Conservation (phyloP, 2,888 invertebrate species). For the Drosophila prolongata region DNA sequence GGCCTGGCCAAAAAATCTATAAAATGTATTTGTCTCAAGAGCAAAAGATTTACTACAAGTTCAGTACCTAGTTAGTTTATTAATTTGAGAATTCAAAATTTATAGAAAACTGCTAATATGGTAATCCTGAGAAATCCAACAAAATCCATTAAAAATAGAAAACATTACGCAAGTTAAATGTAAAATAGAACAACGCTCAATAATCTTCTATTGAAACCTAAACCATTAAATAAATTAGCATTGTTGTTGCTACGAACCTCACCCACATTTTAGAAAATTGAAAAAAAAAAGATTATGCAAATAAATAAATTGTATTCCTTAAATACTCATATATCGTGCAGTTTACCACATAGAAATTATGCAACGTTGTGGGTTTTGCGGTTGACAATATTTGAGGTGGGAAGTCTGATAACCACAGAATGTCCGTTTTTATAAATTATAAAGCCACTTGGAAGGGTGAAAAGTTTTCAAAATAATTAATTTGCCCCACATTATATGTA, state of each 20-base stretch:
- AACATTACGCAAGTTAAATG: no score
- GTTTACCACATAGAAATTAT: slow-evolving; percentile 38
- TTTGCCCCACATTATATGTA: slow-evolving; percentile 14
- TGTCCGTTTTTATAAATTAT: slow-evolving; percentile 26
- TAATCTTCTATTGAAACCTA: no score
- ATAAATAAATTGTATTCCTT: slow-evolving; percentile 17
- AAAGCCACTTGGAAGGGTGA: slow-evolving; percentile 6
- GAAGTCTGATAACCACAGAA: slow-evolving; percentile 22
- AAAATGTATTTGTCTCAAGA: no score
- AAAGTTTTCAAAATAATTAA: slow-evolving; percentile 38
- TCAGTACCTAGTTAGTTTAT: no score
- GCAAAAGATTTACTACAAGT: no score
- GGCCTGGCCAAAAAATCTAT: no score
- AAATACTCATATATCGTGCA: slow-evolving; percentile 8
- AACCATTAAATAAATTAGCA: neutral
- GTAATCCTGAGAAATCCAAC: no score
- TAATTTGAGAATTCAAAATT: no score
- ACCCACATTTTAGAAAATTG: neutral
- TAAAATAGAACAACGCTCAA: no score
- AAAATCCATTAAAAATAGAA: no score
- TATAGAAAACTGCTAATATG: no score
- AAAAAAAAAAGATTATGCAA: neutral
- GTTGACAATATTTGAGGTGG: slow-evolving; percentile 37
- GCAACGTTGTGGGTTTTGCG: slow-evolving; percentile 52
- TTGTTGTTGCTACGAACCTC: neutral